Evolutionary conservation across 2,113 vertebrate species (phyloP).

Genomic region (Dromiciops gliroides): DNA sequence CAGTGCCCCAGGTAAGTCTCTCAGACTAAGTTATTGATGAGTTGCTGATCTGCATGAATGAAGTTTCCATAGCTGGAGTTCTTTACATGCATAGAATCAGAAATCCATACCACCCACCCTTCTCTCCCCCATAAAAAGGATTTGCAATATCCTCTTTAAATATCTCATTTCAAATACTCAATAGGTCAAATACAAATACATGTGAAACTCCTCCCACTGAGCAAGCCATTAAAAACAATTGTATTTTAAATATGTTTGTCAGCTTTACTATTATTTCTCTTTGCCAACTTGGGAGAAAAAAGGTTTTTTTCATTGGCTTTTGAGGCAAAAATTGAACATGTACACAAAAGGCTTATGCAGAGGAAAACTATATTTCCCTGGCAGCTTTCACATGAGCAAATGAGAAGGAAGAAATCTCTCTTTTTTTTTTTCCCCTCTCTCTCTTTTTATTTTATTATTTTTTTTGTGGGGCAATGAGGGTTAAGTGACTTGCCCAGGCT

Average conservation of each 20-base stretch:
- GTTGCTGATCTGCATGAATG: background rate
- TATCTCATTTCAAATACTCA: background rate
- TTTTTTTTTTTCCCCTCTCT: no score
- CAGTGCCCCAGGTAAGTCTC: background rate
- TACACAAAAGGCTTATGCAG: background rate
- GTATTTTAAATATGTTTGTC: background rate
- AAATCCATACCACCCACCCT: background rate
- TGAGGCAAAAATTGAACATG: background rate
- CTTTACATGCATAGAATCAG: background rate
- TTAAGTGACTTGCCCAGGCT: no score
- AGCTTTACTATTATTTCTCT: background rate
- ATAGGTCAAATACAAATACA: background rate
- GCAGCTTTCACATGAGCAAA: background rate
- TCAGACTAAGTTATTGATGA: background rate
- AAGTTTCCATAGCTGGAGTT: background rate
- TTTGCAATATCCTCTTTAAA: background rate
- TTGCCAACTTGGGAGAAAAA: background rate
- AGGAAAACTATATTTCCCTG: background rate
- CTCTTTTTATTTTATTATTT: no score
- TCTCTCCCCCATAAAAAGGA: background rate
- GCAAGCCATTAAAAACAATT: background rate
- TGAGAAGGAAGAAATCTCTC: background rate
- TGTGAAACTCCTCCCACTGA: background rate
- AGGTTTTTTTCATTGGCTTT: background rate
- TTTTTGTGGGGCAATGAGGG: no score